phyloP scores from a whole-genome alignment of 37 sponge, comb jelly and placozoan genomes.

The Agelas oroides region DNA sequence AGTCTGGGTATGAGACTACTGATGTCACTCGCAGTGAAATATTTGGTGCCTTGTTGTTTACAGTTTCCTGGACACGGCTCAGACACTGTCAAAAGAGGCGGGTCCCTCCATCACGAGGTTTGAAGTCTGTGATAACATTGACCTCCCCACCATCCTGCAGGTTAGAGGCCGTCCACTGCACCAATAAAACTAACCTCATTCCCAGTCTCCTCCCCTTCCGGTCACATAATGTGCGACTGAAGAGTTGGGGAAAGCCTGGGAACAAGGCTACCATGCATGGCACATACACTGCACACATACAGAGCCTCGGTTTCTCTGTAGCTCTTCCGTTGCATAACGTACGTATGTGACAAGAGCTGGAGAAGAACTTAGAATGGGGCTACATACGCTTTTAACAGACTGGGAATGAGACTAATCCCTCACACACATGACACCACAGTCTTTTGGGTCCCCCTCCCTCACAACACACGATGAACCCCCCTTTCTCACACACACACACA shows the following conservation, averaged over 20 bases:
- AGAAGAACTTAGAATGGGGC: too few relatives aligned
- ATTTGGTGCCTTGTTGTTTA: too few relatives aligned
- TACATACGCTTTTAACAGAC: too few relatives aligned
- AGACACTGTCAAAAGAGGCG: constrained; percentile 72
- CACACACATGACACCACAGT: too few relatives aligned
- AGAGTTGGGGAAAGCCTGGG: neutral
- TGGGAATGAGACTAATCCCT: too few relatives aligned
- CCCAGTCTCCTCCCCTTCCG: neutral
- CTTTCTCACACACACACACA: neutral
- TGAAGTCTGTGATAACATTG: constrained; percentile 96
- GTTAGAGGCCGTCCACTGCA: constrained; percentile 21
- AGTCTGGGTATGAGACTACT: too few relatives aligned
- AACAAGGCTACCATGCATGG: neutral
- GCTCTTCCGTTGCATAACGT: neutral
- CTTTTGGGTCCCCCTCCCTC: too few relatives aligned
- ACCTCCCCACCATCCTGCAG: constrained; percentile 89
- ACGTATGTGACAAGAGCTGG: too few relatives aligned
- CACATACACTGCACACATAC: constrained; percentile 9
- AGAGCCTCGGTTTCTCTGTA: neutral
- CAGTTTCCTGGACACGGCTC: constrained; percentile 82
- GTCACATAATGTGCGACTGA: neutral
- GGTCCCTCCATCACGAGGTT: constrained; percentile 69
- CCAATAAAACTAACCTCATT: neutral
- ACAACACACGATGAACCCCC: too few relatives aligned
- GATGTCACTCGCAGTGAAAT: too few relatives aligned